Evolutionary conservation across 2,888 invertebrate species (phyloP).

Genomic region (Polietes domitor): DNA sequence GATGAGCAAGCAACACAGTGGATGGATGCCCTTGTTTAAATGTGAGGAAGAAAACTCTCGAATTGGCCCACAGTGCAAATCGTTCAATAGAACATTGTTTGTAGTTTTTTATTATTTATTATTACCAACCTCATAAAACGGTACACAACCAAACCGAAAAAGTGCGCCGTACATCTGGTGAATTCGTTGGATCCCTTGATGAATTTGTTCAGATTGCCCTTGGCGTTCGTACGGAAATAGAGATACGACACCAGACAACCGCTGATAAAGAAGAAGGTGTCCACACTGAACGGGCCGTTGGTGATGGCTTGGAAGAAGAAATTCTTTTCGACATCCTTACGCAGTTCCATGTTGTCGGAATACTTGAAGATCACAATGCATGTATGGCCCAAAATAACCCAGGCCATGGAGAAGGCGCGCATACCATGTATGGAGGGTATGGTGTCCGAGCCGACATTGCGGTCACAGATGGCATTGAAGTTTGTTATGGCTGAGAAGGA

Average conservation of each 20-base stretch:
- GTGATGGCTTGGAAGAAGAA: conserved; percentile 90
- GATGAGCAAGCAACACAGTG: too few species aligned
- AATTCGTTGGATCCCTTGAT: conserved; percentile 85
- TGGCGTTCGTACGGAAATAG: conserved; percentile 90
- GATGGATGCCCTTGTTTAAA: too few species aligned
- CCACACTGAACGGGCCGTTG: conserved; percentile 90
- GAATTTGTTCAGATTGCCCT: conserved; percentile 86
- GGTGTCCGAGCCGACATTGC: conserved; percentile 90
- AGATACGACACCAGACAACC: conserved; percentile 92
- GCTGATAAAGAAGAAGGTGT: conserved; percentile 92
- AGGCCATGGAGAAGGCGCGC: conserved; percentile 85
- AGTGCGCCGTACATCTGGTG: conserved; percentile 86
- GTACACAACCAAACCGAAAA: conserved; percentile 88
- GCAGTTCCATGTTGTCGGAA: conserved; percentile 90
- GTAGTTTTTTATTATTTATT: too few species aligned
- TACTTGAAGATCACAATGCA: conserved; percentile 92
- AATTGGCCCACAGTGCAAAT: too few species aligned
- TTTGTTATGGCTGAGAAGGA: conserved; percentile 91
- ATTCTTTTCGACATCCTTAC: conserved; percentile 87
- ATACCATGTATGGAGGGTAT: conserved; percentile 89
- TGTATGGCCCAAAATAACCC: conserved; percentile 88
- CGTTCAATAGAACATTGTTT: too few species aligned
- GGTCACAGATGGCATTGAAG: conserved; percentile 89
- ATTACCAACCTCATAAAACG: conserved; percentile 86
- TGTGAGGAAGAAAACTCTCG: too few species aligned